Evolutionary conservation across 2,113 vertebrate genomes (phyloP).

Genomic region (Opisthocomus hoazin): DNA sequence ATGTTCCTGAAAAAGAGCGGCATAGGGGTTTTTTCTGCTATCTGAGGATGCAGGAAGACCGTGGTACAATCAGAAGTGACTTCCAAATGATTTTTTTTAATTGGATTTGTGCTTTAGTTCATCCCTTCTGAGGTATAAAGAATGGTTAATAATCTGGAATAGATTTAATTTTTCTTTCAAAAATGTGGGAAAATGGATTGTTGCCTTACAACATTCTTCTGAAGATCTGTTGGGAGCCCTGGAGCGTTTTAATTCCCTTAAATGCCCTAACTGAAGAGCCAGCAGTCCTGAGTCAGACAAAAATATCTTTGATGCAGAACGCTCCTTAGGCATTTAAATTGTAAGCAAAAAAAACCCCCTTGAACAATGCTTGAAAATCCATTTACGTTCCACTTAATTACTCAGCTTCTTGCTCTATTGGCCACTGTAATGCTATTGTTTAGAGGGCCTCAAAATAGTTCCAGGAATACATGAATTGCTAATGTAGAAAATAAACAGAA

Average conservation of each 20-base stretch:
- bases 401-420: neutral
- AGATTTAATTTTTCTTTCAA: neutral
- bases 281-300: neutral
- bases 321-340: neutral
- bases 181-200: neutral
- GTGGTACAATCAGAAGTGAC: neutral
- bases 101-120: neutral
- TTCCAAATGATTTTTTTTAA: neutral
- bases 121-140: neutral
- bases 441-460: neutral
- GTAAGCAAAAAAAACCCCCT: neutral
- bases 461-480: neutral
- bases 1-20: neutral
- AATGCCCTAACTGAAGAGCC: neutral
- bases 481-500: neutral
- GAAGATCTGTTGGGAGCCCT: neutral
- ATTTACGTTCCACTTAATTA: conserved; percentile 31
- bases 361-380: conserved; percentile 9
- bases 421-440: neutral
- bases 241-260: neutral
- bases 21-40: neutral
- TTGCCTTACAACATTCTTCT: neutral
- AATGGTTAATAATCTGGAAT: neutral
- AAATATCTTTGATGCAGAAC: neutral
- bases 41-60: neutral